Conservation (phyloP, 2,888 invertebrate species). For the Mesorhabditis spiculigera region DNA sequence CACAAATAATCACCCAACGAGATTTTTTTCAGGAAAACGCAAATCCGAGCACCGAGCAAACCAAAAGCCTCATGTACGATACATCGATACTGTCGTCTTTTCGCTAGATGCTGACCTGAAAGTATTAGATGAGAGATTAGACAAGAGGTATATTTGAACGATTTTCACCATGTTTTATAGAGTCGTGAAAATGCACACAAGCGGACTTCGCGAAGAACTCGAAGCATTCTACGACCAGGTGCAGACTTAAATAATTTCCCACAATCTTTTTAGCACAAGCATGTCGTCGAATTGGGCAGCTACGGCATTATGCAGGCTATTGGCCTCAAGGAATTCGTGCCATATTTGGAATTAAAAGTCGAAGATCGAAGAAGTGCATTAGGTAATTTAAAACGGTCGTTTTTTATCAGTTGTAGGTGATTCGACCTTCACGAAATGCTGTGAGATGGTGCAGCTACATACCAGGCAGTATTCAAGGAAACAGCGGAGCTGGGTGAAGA, state of each 20-base stretch:
- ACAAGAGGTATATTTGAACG: conserved; percentile 63
- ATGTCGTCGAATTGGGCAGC: conserved; percentile 14
- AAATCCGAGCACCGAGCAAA: conserved; percentile 37
- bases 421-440: conserved; percentile 15
- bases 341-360: conserved; percentile 73
- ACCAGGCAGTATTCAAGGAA: conserved; percentile 81
- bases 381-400: conserved; percentile 61
- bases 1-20: not conserved
- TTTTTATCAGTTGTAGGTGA: conserved; percentile 1
- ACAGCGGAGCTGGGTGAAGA: conserved; percentile 64
- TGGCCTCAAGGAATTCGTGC: conserved; percentile 94
- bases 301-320: conserved; percentile 73
- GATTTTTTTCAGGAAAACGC: conserved; percentile 18
- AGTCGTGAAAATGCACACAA: conserved; percentile 77
- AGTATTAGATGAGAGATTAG: conserved; percentile 72
- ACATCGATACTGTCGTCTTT: conserved; percentile 29
- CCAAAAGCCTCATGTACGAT: conserved; percentile 25
- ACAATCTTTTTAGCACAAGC: conserved; percentile 46
- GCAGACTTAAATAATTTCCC: not conserved
- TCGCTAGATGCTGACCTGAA: conserved; percentile 68
- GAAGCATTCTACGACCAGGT: conserved; percentile 66
- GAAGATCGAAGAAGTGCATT: conserved; percentile 20
- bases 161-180: too few species aligned
- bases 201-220: conserved; percentile 76
- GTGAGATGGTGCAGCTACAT: conserved; percentile 72